Evolutionary conservation across 2,888 invertebrate species (phyloP).

Genomic region (Ommatoiulus sabulosus): DNA sequence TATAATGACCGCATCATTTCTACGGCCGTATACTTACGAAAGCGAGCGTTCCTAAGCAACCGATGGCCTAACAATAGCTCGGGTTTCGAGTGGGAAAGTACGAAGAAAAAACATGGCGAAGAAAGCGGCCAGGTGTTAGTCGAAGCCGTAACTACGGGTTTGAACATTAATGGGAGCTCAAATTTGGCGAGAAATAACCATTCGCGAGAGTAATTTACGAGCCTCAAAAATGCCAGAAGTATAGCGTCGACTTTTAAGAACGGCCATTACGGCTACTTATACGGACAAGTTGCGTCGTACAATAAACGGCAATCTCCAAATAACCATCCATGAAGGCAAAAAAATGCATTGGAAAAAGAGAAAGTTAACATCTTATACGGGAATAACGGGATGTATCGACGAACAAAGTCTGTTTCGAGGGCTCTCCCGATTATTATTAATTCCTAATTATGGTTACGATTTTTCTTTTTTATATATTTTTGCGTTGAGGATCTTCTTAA

Average conservation of each 20-base stretch:
- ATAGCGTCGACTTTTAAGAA: not conserved
- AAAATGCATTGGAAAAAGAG: not conserved
- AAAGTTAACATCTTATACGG: too few species aligned
- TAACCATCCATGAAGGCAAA: not conserved
- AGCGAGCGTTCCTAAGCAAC: not conserved
- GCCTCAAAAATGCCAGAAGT: not conserved
- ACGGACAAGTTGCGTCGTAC: not conserved
- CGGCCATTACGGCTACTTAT: not conserved
- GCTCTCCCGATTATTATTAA: too few species aligned
- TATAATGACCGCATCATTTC: constrained; percentile 28
- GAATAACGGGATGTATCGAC: too few species aligned
- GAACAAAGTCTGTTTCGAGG: too few species aligned
- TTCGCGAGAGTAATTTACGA: not conserved
- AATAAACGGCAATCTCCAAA: not conserved
- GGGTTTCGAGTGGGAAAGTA: not conserved
- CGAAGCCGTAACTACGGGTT: not conserved
- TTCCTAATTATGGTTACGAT: too few species aligned
- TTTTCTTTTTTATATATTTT: too few species aligned
- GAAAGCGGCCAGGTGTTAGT: constrained; percentile 26
- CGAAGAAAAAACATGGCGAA: not conserved
- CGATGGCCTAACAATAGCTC: constrained; percentile 24
- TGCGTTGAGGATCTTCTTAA: too few species aligned
- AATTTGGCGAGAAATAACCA: not conserved
- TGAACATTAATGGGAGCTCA: not conserved
- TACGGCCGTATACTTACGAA: too few species aligned